Percentiles rank a stretch among this genome's conserved stretches.
These are phyloP conservation scores for Polymixis flavicincta DNA, from an alignment of 2,888 invertebrate genomes.

Conservation along the genomic window DNA sequence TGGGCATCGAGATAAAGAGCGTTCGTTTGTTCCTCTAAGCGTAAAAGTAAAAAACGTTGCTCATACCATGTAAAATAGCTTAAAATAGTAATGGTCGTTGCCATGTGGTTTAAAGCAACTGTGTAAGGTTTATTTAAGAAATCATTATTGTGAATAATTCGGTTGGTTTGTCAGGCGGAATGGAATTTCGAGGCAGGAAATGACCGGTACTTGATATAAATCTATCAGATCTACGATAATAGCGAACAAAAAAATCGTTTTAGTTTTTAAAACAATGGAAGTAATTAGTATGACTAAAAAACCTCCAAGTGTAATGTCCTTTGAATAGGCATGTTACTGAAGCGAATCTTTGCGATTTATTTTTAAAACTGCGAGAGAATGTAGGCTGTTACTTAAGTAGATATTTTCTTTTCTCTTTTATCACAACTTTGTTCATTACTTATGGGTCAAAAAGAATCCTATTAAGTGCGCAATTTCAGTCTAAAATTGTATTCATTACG, in stretches of 20 bases:
- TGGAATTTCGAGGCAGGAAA: conserved; percentile 76
- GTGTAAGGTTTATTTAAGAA: conserved; percentile 68
- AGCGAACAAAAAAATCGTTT: conserved; percentile 67
- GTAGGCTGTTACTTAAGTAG: conserved; percentile 36
- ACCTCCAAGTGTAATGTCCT: conserved; percentile 60
- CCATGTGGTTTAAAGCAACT: conserved; percentile 63
- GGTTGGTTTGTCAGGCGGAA: conserved; percentile 64
- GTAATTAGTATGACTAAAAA: conserved; percentile 63
- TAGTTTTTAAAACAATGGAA: conserved; percentile 71
- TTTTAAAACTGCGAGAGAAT: conserved; percentile 36
- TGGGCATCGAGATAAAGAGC: conserved; percentile 69
- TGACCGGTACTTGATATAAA: conserved; percentile 66
- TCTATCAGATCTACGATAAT: conserved; percentile 71
- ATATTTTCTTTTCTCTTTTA: conserved; percentile 49
- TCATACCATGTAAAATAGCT: conserved; percentile 70
- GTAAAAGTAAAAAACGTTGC: conserved; percentile 68
- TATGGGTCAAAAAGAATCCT: conserved; percentile 48
- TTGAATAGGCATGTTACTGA: conserved; percentile 40
- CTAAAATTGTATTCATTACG: conserved; percentile 43
- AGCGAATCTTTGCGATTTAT: conserved; percentile 30
- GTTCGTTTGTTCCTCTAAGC: conserved; percentile 69
- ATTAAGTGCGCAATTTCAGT: conserved; percentile 49
- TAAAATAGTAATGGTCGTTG: conserved; percentile 68
- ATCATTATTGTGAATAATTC: conserved; percentile 67
- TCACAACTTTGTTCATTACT: conserved; percentile 47